Evolutionary conservation across 23 tunicate genomes (phyloP).

Genomic region (Corella eumyota): DNA sequence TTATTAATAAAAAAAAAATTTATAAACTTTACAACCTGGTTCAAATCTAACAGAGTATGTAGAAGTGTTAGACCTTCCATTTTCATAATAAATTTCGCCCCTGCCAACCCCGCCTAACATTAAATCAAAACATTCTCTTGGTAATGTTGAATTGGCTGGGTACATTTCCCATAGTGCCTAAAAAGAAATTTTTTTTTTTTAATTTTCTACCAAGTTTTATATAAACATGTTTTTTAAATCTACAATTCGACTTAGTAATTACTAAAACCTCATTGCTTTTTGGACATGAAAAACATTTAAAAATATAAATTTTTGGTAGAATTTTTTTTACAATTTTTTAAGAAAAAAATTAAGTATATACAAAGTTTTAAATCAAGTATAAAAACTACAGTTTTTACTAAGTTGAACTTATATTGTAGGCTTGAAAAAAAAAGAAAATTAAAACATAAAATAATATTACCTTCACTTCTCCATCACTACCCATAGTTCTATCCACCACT

Average conservation of each 20-base stretch:
- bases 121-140: conserved; percentile 36
- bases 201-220: too few species aligned
- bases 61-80: conserved; percentile 11
- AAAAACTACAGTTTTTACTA: too few species aligned
- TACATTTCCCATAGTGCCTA: conserved; percentile 68
- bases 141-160: background rate
- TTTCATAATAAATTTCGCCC: conserved; percentile 1
- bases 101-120: conserved; percentile 11
- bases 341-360: too few species aligned
- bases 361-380: too few species aligned
- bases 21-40: conserved; percentile 35
- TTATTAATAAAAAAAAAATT: too few species aligned
- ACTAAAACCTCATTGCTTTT: background rate
- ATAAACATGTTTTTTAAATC: too few species aligned
- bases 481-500: conserved; percentile 36
- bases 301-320: too few species aligned
- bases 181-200: background rate
- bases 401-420: too few species aligned
- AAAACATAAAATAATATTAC: too few species aligned
- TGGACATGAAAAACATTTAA: too few species aligned
- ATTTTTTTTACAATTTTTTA: too few species aligned
- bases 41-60: conserved; percentile 25
- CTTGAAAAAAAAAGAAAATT: too few species aligned
- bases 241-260: background rate
- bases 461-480: conserved; percentile 50